A percentile compares a stretch with the other conserved stretches of the same genome.
These are phyloP conservation scores for Caenorhabditis sp. DNA, from an alignment of 2,888 invertebrate species.

Conservation along the genomic window DNA sequence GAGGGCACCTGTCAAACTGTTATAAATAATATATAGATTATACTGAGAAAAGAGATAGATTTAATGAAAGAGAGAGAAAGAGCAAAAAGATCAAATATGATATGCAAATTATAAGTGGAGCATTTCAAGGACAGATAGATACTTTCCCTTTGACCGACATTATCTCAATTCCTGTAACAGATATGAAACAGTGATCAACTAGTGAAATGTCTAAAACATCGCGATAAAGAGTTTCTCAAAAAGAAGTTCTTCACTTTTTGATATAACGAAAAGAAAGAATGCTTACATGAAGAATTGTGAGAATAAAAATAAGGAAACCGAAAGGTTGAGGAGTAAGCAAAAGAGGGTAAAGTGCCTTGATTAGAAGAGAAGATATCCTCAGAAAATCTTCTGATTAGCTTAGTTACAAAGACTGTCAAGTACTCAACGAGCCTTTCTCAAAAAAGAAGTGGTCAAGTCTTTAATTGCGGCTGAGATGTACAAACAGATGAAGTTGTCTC, in stretches of 20 bases:
- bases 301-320: not conserved
- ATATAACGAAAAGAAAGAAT: too few species aligned
- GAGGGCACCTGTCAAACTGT: conserved; percentile 56
- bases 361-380: conserved; percentile 6
- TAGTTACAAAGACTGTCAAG: conserved; percentile 22
- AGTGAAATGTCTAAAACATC: too few species aligned
- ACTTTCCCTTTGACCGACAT: too few species aligned
- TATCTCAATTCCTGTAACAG: too few species aligned
- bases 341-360: conserved; percentile 23
- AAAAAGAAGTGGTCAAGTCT: conserved; percentile 25
- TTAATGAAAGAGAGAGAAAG: not conserved
- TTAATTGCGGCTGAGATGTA: conserved; percentile 53
- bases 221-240: too few species aligned
- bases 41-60: conserved; percentile 12
- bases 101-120: conserved; percentile 18
- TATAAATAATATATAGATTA: conserved; percentile 48
- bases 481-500: conserved; percentile 60
- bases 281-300: too few species aligned
- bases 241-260: too few species aligned
- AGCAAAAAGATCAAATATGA: not conserved
- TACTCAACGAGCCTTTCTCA: not conserved
- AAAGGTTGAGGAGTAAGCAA: conserved; percentile 6
- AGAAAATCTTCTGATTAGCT: conserved; percentile 21
- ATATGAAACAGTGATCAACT: too few species aligned
- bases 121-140: not conserved